These are phyloP conservation scores for Malurus alboscapulatus DNA, from an alignment of 2,113 vertebrate genomes.

Conservation along the genomic window DNA sequence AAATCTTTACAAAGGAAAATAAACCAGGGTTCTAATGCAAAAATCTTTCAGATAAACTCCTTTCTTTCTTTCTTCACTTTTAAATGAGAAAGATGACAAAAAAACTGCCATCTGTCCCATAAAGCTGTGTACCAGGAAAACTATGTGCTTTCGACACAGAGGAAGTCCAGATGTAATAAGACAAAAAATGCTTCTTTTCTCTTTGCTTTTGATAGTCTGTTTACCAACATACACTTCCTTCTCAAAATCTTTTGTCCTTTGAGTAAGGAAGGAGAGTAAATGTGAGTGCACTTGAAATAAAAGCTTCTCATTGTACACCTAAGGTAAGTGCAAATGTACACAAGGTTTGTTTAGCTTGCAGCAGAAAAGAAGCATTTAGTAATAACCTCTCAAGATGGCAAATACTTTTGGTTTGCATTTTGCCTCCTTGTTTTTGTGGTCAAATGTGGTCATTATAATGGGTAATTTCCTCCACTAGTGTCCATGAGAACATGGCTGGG, in stretches of 20 bases:
- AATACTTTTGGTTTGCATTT: constrained; percentile 53
- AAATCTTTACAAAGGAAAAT: background rate
- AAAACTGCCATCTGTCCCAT: background rate
- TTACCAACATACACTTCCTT: constrained; percentile 29
- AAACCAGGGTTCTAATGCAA: background rate
- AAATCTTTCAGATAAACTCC: background rate
- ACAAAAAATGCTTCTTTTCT: background rate
- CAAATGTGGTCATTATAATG: constrained; percentile 36
- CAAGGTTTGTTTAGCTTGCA: constrained; percentile 39
- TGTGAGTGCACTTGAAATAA: constrained; percentile 4
- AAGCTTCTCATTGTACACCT: constrained; percentile 34
- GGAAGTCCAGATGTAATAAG: background rate
- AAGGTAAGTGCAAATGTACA: constrained; percentile 39
- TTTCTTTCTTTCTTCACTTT: background rate
- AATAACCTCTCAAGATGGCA: constrained; percentile 48
- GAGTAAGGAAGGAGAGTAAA: constrained; percentile 40
- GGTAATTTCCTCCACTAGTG: constrained; percentile 17
- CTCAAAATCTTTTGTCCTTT: constrained; percentile 38
- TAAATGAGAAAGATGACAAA: background rate
- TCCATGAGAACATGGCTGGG: background rate
- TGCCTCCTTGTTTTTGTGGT: background rate
- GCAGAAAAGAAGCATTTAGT: background rate
- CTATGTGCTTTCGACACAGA: background rate
- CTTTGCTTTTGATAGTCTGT: background rate
- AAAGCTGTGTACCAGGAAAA: background rate